Base-by-base conservation (phyloP, 2,888 invertebrate genomes). In the Agonum fuliginosum region DNA sequence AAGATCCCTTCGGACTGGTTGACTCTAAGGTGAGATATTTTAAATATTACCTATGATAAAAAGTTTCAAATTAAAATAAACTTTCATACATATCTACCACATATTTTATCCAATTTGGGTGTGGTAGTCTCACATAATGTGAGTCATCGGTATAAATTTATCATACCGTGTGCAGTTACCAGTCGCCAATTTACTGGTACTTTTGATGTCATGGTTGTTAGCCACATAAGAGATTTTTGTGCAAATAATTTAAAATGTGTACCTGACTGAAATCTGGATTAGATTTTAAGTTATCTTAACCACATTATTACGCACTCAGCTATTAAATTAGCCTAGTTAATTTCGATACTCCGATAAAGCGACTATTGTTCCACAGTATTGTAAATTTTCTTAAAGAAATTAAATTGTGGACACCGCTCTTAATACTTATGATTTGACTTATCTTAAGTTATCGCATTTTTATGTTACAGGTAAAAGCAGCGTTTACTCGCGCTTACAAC, bases 401-500 rank as follows among this genome's bases (percentile, higher is more conserved):
- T 3, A 30, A 5, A 30, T 30, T 30, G 30, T 5, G 8, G 8
- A 30, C 8, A 30, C 3, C n/a, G 30, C 30, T 30, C 4, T 5
- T 5, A 30, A 8, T 30, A 5, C 30, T 30, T 8, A 3, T 30
- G 30, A 30, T 30, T 30, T 30, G 8, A 30, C 30, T 30, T 30
- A 5, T 30, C 30, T 30, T 3, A 5, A 30, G 8, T 30, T 30
- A 5, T 30, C 3, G 48, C 46, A 75, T 58, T 79, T 83, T 17
- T 82, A 95, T 95, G 93, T 30, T 30, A 8, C 3, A 58, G 58
- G 27, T 96, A 0, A 99, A 99, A 88, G 92, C 97, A 0, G 96
- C 98, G 0, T 93, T 99, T 85, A 99, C 99, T 0, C 91, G 97
- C 46, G 89, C 94, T 0, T 97, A 96, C 86, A 99, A 99, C 86